Base-by-base conservation (phyloP, 2,113 vertebrate species). In the Lophochroa leadbeateri region DNA sequence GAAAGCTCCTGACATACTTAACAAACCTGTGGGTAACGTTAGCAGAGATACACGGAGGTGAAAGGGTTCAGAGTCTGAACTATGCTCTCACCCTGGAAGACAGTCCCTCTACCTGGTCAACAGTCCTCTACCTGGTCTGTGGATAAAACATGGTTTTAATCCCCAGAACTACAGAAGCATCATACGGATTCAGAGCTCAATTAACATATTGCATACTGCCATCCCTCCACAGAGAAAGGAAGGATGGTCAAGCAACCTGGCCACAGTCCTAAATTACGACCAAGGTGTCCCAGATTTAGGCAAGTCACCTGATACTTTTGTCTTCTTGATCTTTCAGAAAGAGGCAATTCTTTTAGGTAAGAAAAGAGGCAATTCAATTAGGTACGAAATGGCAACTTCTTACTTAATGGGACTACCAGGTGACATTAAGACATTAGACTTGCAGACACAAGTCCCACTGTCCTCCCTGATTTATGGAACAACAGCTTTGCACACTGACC, bases 401-500 rank as follows among this genome's bases (percentile, higher is more conserved):
- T 86, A 65, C 24, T 12, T 75, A 82, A 67, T 10, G 25, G 70
- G 8, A 69, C 41, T 77, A 23, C 25, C 17, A 75, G 55, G 29
- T 79, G 24, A 72, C 39, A 80, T 17, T 49, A 61, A 57, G 41
- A 65, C 46, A 50, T 21, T 8, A 58, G 55, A 76, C 7, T 47
- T 43, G 47, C 60, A 58, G 46, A 29, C 17, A 6, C 0, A 0
- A 78, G 20, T 78, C 39, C 67, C 60, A 50, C 27, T 49, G 67
- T 58, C 71, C 49, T 72, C 70, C 52, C 35, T 46, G n/a, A 46
- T 24, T 91, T 80, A 74, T 1, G 8, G 47, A 87, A 76, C 46
- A 95, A n/a, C 33, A 91, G 61, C 44, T 82, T 76, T 49, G 75
- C 77, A 76, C 49, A 35, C 17, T 71, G 69, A 52, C 57, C 77